Conservation (phyloP, 2,113 vertebrate species). For the mouse (Mus musculus) region DNA sequence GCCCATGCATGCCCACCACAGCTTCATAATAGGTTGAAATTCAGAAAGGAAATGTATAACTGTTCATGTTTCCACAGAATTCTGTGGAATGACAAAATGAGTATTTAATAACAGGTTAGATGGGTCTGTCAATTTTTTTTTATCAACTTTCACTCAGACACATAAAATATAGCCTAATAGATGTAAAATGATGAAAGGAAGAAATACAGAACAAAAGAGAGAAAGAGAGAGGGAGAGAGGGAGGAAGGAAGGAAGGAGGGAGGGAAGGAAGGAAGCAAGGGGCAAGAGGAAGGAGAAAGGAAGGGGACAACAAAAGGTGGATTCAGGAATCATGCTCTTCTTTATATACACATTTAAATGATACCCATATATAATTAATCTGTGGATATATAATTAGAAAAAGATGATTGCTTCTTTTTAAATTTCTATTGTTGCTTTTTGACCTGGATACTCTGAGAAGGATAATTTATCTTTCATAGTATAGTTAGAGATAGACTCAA, state of each 20-base stretch:
- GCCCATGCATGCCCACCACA: background rate
- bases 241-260: rapidly evolving
- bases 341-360: background rate
- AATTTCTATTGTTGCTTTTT: background rate
- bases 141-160: background rate
- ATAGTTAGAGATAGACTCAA: background rate
- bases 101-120: background rate
- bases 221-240: background rate
- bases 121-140: background rate
- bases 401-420: background rate
- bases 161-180: background rate
- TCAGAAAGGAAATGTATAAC: background rate
- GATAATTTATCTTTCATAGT: background rate
- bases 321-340: background rate
- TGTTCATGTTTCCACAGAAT: background rate
- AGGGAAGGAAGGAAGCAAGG: background rate
- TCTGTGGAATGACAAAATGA: background rate
- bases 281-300: background rate
- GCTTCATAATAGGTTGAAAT: background rate
- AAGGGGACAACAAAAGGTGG: background rate
- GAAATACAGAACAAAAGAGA: background rate
- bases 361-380: background rate
- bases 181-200: background rate
- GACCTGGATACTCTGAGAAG: background rate
- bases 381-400: background rate